A percentile compares a stretch with the other conserved stretches of the same genome.
These are phyloP conservation scores for Eleutherodactylus coqui DNA, from an alignment of 2,797 vertebrate genomes.

Conservation along the genomic window DNA sequence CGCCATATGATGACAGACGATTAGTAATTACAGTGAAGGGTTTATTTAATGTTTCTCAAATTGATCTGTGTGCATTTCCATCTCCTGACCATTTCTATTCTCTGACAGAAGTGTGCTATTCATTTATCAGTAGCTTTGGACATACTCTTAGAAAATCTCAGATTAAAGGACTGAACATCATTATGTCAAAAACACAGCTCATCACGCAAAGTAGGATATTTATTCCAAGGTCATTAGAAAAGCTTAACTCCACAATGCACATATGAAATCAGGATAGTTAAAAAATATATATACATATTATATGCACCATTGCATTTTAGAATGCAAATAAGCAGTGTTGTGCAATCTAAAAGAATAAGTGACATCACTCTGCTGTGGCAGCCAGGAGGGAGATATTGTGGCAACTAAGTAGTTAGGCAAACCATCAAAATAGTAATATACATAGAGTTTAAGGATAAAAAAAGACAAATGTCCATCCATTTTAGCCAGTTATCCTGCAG, in stretches of 20 bases:
- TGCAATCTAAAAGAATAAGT: too few relatives aligned
- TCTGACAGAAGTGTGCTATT: not conserved
- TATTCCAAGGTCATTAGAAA: not conserved
- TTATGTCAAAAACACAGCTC: not conserved
- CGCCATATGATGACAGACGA: slow-evolving; percentile 14
- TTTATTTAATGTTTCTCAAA: not conserved
- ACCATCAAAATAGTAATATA: too few relatives aligned
- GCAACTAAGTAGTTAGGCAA: too few relatives aligned
- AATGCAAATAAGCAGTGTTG: too few relatives aligned
- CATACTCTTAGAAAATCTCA: not conserved
- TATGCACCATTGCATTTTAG: too few relatives aligned
- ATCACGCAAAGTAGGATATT: not conserved
- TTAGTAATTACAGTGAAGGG: slow-evolving; percentile 24
- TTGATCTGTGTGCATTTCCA: slow-evolving; percentile 16
- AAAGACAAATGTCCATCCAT: too few relatives aligned
- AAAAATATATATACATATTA: not conserved
- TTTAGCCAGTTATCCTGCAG: too few relatives aligned
- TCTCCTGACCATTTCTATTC: not conserved
- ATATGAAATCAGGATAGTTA: too few relatives aligned
- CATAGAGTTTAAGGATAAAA: too few relatives aligned
- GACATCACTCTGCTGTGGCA: too few relatives aligned
- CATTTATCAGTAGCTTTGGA: slow-evolving; percentile 19
- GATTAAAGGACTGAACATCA: not conserved
- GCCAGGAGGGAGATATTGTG: too few relatives aligned
- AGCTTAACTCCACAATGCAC: too few relatives aligned